Evolutionary conservation across 2,797 vertebrate species (phyloP), one percentile per base, ranked within the genome.

Genomic region (Platalea minor): DNA sequence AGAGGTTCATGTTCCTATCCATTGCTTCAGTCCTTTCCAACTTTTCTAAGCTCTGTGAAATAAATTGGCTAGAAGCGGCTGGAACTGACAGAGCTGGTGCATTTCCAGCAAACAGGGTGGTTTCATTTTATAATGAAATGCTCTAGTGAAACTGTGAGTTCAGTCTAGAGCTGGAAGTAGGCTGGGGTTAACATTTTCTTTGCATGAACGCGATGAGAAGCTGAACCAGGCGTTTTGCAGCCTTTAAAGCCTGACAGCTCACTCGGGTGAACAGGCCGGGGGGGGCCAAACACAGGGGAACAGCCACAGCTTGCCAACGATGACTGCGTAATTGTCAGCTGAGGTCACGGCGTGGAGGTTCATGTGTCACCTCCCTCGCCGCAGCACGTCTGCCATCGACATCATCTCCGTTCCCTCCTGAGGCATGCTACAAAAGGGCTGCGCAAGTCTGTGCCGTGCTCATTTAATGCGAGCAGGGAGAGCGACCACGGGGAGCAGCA

Each of bases 21-120:
- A 3, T 37, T 54, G 33, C 95, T 85, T 77, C 68, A 89, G 39
- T 61, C 69, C 85, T 75, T 91, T 96, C 96, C 96, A 96, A 20
- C 68, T 93, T 91, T 65, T 83, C 72, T 48, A 5, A 88, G 91
- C 50, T 53, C 64, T 69, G 61, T 50, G 82, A 89, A 92, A 93
- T 31, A 88, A 94, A 92, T 86, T 85, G 91, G 92, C 95, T 48
- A 45, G 94, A 25, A 91, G 63, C 83, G 82, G 77, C 90, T 63
- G 94, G 95, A 85, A 70, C 78, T 46, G 69, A 61, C 84, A 80
- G 76, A 67, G 70, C 88, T 72, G 88, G 35, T 18, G 53, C 28
- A 4, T 83, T 92, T 83, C 72, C 79, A 95, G 82, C 87, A 41
- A 75, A 4, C 43, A 12, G 84, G 41, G 63, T 89, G 81, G 95